Base-by-base conservation (phyloP, 2,797 vertebrate species). In the Acrossocheilus fasciatus region DNA sequence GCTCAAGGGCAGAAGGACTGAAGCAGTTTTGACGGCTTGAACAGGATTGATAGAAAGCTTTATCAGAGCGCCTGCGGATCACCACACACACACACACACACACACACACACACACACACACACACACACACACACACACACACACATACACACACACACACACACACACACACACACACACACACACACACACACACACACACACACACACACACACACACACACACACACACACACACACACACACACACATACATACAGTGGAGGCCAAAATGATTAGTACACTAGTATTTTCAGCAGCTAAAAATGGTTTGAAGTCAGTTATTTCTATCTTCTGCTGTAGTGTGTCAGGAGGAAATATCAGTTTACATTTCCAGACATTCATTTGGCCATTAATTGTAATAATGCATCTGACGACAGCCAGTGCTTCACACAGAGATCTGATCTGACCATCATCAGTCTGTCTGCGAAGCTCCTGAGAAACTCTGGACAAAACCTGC, bases 1-100 rank as follows among this genome's bases (percentile, higher is more conserved):
- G 93, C 94, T 94, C 95, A 96, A 96, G 95, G 96, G 94, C 94
- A 93, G 92, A 92, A 92, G 94, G 94, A 95, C 95, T 94, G 94
- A 94, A 94, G 93, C 17, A 54, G 84, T 91, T 93, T 92, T 95
- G 95, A 96, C 93, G 94, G 94, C 76, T 87, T 86, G 45, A 47
- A 80, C 83, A 64, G 89, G 90, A 88, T 91, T 95, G 96, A 96
- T 95, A 94, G 95, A 96, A 96, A 95, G 95, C 94, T 95, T 96
- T 96, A 95, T 95, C 94, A 93, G 91, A 92, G 92, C 69, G 92
- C 92, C 92, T 91, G 74, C 6, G 9, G 83, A 84, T 47, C 43
- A 75, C 57, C 39, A 41, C 39, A 41, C 91, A 92, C 92, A 92
- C n/a, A n/a, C n/a, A n/a, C n/a, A n/a, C n/a, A n/a, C n/a, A n/a